Base-by-base conservation (phyloP, 1,140 invertebrate genomes). In the Gerris buenoi region DNA sequence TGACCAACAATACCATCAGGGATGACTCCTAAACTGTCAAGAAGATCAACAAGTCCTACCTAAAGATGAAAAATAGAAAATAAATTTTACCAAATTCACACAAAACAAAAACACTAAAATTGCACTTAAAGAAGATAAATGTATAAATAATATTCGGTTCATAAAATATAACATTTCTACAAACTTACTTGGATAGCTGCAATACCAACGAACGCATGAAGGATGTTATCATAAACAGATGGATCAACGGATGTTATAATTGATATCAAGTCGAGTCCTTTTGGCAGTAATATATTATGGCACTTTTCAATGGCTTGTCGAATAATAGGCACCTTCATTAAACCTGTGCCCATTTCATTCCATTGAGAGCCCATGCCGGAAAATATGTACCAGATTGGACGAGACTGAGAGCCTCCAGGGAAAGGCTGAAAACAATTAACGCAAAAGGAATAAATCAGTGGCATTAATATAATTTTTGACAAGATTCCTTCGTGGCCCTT, bases 381-480 rank as follows among this genome's bases (percentile, higher is more conserved):
- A 74, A 85, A 88, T 2, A 88, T 76, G 74, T 80, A 93, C 82
- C 90, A 93, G 0, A 96, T 78, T 23, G 90, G 89, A 70, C 84
- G 77, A 66, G 80, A 79, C 1, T 27, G 14, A 3, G 82, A 78
- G 0, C 82, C 85, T 33, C n/a, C 60, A 29, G 62, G 25, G 25
- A 63, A 66, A 29, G 28, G 14, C 66, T 66, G 29, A 61, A 66
- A 66, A 65, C 22, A 46, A 56, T n/a, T n/a, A n/a, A n/a, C n/a
- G n/a, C n/a, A n/a, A n/a, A n/a, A n/a, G n/a, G n/a, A n/a, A n/a
- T n/a, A n/a, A n/a, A n/a, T n/a, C n/a, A n/a, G n/a, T n/a, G n/a
- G n/a, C n/a, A n/a, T n/a, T n/a, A n/a, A n/a, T n/a, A n/a, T n/a
- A n/a, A n/a, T n/a, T n/a, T n/a, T n/a, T n/a, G n/a, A n/a, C n/a